Evolutionary conservation across 2,888 invertebrate genomes (phyloP), one percentile per base, ranked within the genome.

Genomic region (Liopterus haemorrhoidalis): DNA sequence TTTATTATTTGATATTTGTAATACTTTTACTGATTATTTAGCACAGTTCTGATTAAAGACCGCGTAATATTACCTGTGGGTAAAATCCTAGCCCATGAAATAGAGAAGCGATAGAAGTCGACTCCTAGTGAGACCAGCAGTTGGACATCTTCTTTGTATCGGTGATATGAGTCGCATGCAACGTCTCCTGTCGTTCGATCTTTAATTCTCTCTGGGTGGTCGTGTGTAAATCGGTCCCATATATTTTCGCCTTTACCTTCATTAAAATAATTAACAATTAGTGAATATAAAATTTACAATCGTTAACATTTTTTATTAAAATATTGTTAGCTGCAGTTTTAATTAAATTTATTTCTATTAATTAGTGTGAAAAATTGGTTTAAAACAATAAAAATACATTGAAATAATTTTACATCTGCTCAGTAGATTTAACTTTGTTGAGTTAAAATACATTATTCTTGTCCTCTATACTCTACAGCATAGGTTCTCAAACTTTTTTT

Each of bases 21-120:
- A n/a, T n/a, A n/a, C n/a, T n/a, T n/a, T n/a, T n/a, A n/a, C n/a
- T n/a, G n/a, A n/a, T n/a, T n/a, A n/a, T n/a, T n/a, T n/a, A n/a
- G n/a, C n/a, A n/a, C n/a, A n/a, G n/a, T n/a, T n/a, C n/a, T n/a
- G n/a, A n/a, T n/a, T n/a, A n/a, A n/a, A n/a, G n/a, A n/a, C 77
- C n/a, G n/a, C n/a, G n/a, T n/a, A n/a, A n/a, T n/a, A n/a, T n/a
- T n/a, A n/a, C n/a, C 83, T 42, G 66, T 71, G 0, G 83, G 82
- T 27, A 85, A 60, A 16, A 85, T 71, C 54, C 85, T 69, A 0
- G 82, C 63, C 84, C 85, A 85, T 45, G 82, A 75, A 14, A 80
- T 62, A 1, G 79, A 80, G 57, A 80, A 75, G 14, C 79, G 66
- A 61, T 79, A 80, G 58, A 70, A 72, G 44, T 67, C 54, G 2